Base-by-base conservation (phyloP, 2,113 vertebrate species). In the Platichthys flesus region DNA sequence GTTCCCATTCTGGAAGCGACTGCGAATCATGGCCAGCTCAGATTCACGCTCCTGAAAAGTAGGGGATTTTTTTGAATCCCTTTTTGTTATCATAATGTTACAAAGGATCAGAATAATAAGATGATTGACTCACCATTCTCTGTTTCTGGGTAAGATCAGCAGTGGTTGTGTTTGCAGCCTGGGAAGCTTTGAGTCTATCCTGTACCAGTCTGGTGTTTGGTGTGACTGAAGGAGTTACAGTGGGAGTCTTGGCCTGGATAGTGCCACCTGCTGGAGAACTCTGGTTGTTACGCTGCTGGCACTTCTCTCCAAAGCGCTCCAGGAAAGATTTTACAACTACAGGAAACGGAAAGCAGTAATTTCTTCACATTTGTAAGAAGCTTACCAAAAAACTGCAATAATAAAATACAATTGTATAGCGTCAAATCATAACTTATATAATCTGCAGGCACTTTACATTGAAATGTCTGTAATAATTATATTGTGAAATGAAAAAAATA, bases 221-320 rank as follows among this genome's bases (percentile, higher is more conserved):
- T 40, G 97, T 96, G 56, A 95, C 84, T 54, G 78, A 9, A 0
- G 94, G 90, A 21, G 94, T 92, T 35, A 74, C 94, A 2, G 54
- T 5, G 1, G 92, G 85, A 10, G 93, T 91, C 78, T 85, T 95
- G n/a, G 86, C 76, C 1, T 90, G 78, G 60, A 63, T 71, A 8
- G 40, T 62, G 40, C 59, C 85, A 23, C 31, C 84, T 2, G 90
- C 74, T 42, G 91, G 87, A 26, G 96, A 94, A 72, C 90, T 93
- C 23, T 47, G 92, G 57, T 76, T 79, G 8, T 69, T 91, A 7
- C 84, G 94, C 61, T 98, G 95, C 66, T 96, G 95, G 83, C 95
- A 97, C 75, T 85, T 90, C 70, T 99, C 97, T 51, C 94, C 97
- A 92, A 99, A 99, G 56, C 95, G 96, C 86, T 97, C 97, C 92